Percentiles rank a stretch among this genome's conserved stretches.
These are phyloP conservation scores for Dichetophora obliterata DNA, from an alignment of 2,888 invertebrate species.

Conservation along the genomic window DNA sequence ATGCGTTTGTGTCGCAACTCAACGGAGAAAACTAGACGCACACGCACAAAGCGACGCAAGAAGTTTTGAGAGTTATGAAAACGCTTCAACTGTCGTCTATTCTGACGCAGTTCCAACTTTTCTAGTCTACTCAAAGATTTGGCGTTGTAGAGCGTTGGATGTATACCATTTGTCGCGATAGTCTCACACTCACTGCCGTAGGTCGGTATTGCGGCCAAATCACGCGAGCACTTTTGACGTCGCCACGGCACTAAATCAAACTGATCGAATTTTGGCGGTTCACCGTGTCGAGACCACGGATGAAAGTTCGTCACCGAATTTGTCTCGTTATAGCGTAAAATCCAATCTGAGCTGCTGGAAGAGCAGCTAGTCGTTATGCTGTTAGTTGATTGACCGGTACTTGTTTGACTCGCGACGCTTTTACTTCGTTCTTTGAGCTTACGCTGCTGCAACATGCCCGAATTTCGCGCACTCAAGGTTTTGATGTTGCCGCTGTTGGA, in stretches of 20 bases:
- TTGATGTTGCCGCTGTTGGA: conserved; percentile 55
- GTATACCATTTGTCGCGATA: neutral
- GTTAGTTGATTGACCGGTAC: neutral
- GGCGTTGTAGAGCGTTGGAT: conserved; percentile 6
- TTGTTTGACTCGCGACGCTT: neutral
- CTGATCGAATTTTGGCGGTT: conserved; percentile 60
- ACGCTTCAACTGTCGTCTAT: conserved; percentile 67
- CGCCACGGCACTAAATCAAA: conserved; percentile 69
- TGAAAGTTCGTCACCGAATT: conserved; percentile 63
- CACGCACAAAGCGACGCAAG: conserved; percentile 73
- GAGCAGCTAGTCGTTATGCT: neutral
- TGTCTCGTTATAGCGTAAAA: conserved; percentile 58
- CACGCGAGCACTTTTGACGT: conserved; percentile 58
- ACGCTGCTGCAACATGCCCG: conserved; percentile 6
- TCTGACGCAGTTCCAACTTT: conserved; percentile 65
- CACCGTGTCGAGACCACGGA: conserved; percentile 61
- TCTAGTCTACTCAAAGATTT: conserved; percentile 60
- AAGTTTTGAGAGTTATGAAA: conserved; percentile 55
- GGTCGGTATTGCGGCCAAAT: conserved; percentile 57
- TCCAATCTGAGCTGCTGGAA: conserved; percentile 60
- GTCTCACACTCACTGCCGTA: conserved; percentile 53
- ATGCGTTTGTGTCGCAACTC: conserved; percentile 72
- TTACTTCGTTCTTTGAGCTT: conserved; percentile 13
- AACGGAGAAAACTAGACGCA: conserved; percentile 78
- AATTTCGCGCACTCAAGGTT: conserved; percentile 62